Conservation (phyloP, 2,113 vertebrate genomes). For the Protobothrops mucrosquamatus region DNA sequence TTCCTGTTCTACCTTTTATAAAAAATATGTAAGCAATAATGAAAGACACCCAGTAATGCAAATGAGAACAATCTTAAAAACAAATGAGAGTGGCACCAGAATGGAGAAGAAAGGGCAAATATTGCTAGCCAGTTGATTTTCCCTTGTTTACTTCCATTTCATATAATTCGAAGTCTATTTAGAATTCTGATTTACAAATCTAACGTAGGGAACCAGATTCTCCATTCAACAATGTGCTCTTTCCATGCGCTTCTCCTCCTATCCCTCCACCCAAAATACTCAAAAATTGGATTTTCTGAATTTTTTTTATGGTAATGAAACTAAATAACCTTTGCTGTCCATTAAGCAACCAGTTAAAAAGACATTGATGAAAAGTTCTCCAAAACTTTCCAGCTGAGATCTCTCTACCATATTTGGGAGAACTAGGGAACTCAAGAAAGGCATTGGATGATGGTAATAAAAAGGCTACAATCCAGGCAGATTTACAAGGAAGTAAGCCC, state of each 20-base stretch:
- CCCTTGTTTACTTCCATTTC: not conserved
- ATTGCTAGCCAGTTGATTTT: not conserved
- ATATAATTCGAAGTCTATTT: not conserved
- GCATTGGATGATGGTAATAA: not conserved
- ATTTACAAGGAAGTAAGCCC: not conserved
- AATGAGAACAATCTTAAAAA: not conserved
- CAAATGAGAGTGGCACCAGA: not conserved
- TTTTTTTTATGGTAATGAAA: not conserved
- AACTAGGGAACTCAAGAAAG: not conserved
- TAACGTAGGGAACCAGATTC: not conserved
- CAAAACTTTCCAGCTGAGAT: not conserved
- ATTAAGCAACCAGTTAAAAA: not conserved
- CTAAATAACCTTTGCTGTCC: not conserved
- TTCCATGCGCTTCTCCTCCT: not conserved
- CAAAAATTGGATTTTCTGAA: not conserved
- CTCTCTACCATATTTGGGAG: too few relatives aligned
- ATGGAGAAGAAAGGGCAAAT: not conserved
- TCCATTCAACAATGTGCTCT: not conserved
- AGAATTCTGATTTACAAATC: not conserved
- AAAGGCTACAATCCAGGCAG: not conserved
- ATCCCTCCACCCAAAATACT: not conserved
- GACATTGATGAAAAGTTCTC: not conserved
- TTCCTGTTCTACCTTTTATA: not conserved
- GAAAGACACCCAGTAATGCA: not conserved
- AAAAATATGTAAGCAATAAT: not conserved